Conservation (phyloP, 2,797 vertebrate species). For the Eulemur albifrons region DNA sequence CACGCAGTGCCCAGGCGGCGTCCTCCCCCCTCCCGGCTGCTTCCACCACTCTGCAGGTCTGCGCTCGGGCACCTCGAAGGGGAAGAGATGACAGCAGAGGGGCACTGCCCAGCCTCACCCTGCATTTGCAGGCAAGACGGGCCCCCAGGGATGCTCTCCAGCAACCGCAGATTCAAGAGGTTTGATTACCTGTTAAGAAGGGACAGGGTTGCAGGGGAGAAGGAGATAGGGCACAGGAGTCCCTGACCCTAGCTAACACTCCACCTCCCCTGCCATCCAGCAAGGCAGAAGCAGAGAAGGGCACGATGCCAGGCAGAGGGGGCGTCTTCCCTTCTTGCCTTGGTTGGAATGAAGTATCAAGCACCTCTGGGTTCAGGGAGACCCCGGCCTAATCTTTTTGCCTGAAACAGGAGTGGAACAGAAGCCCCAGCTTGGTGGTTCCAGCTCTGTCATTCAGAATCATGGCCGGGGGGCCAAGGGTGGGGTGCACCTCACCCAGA, state of each 20-base stretch:
- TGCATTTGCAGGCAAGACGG: not conserved
- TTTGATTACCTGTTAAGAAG: not conserved
- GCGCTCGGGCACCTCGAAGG: not conserved
- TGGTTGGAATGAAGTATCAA: not conserved
- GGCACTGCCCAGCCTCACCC: not conserved
- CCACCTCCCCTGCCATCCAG: not conserved
- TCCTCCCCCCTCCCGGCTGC: not conserved
- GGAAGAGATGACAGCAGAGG: not conserved
- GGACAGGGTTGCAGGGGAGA: not conserved
- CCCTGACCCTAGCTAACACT: not conserved
- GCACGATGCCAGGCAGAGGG: not conserved
- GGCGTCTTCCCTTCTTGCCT: not conserved
- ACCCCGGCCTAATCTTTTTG: not conserved
- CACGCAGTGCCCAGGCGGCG: rapidly evolving
- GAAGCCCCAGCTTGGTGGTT: not conserved
- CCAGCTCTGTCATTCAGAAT: not conserved
- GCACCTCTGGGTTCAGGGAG: not conserved
- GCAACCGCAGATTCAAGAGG: not conserved
- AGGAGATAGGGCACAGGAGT: not conserved
- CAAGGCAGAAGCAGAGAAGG: not conserved
- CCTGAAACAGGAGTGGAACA: not conserved
- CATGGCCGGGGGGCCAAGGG: too few relatives aligned
- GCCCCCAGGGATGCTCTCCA: not conserved
- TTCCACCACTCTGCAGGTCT: not conserved
- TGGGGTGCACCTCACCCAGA: not conserved